Evolutionary conservation across 2,888 invertebrate species (phyloP), one percentile per base, ranked within the genome.

Genomic region (Lepidonotus clava): DNA sequence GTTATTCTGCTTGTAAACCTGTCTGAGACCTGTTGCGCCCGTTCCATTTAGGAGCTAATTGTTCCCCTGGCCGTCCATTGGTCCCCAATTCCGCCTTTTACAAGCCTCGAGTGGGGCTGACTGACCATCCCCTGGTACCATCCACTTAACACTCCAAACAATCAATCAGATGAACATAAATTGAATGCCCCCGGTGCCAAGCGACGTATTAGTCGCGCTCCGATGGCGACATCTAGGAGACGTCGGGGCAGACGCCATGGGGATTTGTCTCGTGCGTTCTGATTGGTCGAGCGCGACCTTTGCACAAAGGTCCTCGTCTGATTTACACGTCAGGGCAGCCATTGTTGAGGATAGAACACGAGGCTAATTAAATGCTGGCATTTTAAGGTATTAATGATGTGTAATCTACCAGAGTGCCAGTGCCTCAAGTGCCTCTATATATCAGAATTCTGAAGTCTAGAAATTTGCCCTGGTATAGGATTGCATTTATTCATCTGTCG

Each of bases 361-460:
- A 38, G 36, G 14, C 34, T 71, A 34, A 71, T 71, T 71, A 71
- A 71, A 71, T 71, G 71, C 38, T 71, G 71, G 71, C 71, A 71
- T 71, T 71, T 71, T 71, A 71, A 71, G 71, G 71, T 71, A 71
- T 71, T 71, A 71, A 71, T 71, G 71, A 71, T 38, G 71, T 38
- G 36, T 38, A 34, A 34, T 34, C 38, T 36, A n/a, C 36, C 36
- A 11, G 71, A n/a, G 21, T 21, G 71, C 8, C 11, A 71, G 71
- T 18, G n/a, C 34, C 61, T 61, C 28, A 28, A 61, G 28, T 32
- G 21, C 21, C 36, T 21, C 34, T 18, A 71, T 71, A 71, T 71
- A 71, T 71, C 71, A 71, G 71, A 36, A 71, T 71, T 71, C 71
- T 34, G 36, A 71, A n/a, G 36, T 71, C 36, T 38, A 18, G 36